phyloP scores from a whole-genome alignment of 2,888 invertebrate species.

The Synanthedon andrenaeformis region DNA sequence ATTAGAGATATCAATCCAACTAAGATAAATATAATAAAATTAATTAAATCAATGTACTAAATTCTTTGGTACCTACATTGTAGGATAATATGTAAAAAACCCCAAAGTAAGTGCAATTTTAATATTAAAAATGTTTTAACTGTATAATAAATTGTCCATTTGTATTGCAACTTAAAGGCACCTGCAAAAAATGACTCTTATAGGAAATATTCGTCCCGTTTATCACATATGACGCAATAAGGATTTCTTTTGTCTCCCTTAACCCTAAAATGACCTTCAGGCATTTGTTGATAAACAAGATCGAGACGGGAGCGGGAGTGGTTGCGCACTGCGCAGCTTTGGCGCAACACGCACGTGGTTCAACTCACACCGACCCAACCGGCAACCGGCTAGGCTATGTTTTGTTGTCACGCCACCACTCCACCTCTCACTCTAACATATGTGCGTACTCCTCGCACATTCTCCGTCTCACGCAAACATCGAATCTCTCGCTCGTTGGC shows the following conservation, averaged over 20 bases:
- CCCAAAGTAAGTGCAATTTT: too few relatives aligned
- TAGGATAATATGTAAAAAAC: too few relatives aligned
- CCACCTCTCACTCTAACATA: constrained; percentile 37
- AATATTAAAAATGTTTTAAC: too few relatives aligned
- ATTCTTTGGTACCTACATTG: too few relatives aligned
- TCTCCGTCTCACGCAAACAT: constrained; percentile 19
- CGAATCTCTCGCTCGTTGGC: constrained; percentile 35
- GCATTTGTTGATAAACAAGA: constrained; percentile 68
- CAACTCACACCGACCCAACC: constrained; percentile 56
- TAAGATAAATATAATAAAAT: too few relatives aligned
- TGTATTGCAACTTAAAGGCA: neutral
- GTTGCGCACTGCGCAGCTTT: constrained; percentile 28
- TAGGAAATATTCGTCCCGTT: neutral
- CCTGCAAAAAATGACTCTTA: neutral
- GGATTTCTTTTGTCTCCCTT: constrained; percentile 42
- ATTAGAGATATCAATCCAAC: too few relatives aligned
- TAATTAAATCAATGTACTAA: too few relatives aligned
- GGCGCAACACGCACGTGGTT: constrained; percentile 62
- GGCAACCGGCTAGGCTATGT: constrained; percentile 64
- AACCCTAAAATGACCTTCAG: constrained; percentile 58
- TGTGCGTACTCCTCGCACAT: constrained; percentile 17
- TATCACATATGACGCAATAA: constrained; percentile 22
- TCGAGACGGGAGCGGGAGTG: constrained; percentile 43
- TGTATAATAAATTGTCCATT: neutral
- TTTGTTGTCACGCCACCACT: constrained; percentile 62